phyloP scores from a whole-genome alignment of 2,113 vertebrate species.

The Pseudonaja textilis region DNA sequence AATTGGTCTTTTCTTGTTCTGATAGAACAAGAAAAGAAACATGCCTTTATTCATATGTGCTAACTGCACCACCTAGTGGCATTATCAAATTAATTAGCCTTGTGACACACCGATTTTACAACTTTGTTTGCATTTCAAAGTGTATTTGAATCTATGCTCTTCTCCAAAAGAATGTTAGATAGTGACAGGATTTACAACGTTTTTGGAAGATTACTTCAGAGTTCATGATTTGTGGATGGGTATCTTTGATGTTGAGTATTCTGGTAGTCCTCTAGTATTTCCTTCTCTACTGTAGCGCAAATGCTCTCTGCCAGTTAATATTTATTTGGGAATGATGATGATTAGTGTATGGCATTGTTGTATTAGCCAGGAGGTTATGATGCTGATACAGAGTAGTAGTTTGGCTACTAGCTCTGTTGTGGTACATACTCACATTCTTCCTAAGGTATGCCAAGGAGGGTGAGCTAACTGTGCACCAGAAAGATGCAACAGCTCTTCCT shows the following conservation, averaged over 20 bases:
- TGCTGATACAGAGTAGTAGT: neutral
- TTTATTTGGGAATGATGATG: neutral
- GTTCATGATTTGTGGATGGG: neutral
- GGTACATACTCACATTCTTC: neutral
- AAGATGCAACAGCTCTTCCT: neutral
- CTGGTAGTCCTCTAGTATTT: neutral
- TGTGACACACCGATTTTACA: neutral
- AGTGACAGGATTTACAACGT: neutral
- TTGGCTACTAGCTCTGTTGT: neutral
- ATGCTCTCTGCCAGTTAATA: neutral
- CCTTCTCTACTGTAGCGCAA: neutral
- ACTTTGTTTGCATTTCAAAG: neutral
- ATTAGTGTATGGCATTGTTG: neutral
- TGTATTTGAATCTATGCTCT: neutral
- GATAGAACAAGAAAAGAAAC: too few relatives aligned
- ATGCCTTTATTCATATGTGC: neutral
- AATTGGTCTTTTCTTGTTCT: neutral
- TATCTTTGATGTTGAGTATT: neutral
- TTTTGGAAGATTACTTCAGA: neutral
- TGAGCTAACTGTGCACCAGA: neutral
- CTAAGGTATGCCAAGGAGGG: neutral
- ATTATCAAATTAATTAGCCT: neutral
- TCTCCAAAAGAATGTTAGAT: neutral
- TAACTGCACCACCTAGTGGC: constrained; percentile 37
- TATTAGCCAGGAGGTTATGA: neutral